phyloP scores from a whole-genome alignment of 2,888 invertebrate genomes.

The Drosophila monieri region DNA sequence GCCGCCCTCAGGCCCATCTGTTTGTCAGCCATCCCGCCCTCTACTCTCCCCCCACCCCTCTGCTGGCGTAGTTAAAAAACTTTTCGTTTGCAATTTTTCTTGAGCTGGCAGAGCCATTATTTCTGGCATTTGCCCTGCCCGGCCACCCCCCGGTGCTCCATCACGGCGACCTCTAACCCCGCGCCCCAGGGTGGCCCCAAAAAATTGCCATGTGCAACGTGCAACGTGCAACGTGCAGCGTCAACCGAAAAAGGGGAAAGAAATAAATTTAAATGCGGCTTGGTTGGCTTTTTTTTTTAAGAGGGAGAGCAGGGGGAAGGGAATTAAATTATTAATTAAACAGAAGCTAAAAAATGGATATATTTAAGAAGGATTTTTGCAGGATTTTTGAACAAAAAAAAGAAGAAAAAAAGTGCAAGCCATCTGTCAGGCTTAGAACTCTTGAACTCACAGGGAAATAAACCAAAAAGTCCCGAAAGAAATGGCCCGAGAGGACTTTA shows the following conservation, averaged over 20 bases:
- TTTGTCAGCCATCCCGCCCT: not conserved
- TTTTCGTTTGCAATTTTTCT: conserved; percentile 75
- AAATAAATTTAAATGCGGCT: conserved; percentile 46
- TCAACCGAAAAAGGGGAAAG: conserved; percentile 39
- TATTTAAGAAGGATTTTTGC: not conserved
- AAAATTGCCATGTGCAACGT: conserved; percentile 13
- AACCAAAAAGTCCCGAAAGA: not conserved
- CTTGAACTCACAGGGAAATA: too few species aligned
- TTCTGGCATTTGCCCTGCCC: conserved; percentile 58
- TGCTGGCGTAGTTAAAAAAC: conserved; percentile 64
- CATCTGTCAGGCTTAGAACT: conserved; percentile 34
- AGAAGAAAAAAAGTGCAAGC: conserved; percentile 12
- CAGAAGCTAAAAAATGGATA: not conserved
- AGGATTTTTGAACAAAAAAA: not conserved
- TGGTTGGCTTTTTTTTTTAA: conserved; percentile 5
- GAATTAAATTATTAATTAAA: not conserved
- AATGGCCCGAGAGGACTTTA: conserved; percentile 16
- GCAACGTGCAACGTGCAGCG: conserved; percentile 63
- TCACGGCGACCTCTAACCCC: conserved; percentile 1
- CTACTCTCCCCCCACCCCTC: not conserved
- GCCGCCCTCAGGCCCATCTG: not conserved
- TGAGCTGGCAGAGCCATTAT: conserved; percentile 69
- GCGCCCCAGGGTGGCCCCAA: not conserved
- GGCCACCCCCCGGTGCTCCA: too few species aligned
- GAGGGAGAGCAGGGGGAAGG: not conserved